These are phyloP conservation scores for Serilophus lunatus DNA, from an alignment of 2,113 vertebrate species.

Conservation along the genomic window DNA sequence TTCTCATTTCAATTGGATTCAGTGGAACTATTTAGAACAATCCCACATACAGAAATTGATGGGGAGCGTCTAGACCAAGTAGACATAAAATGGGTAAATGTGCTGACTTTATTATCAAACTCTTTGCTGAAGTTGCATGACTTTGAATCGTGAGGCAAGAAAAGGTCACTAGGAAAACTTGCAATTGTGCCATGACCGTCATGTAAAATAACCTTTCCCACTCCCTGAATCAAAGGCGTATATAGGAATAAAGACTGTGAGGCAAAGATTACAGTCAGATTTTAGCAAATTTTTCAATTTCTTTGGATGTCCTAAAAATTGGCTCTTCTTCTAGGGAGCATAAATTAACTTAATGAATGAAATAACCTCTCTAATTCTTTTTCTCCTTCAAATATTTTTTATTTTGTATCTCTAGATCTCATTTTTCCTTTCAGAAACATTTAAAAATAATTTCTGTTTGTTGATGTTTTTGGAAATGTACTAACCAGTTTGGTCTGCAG, in stretches of 20 bases:
- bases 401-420: not conserved
- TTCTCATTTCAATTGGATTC: not conserved
- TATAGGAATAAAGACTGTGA: not conserved
- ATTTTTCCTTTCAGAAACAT: not conserved
- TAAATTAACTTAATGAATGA: not conserved
- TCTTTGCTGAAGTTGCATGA: not conserved
- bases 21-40: not conserved
- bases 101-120: not conserved
- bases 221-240: not conserved
- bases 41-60: not conserved
- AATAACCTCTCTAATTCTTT: not conserved
- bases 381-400: not conserved
- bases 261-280: not conserved
- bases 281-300: not conserved
- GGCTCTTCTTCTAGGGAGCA: not conserved
- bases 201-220: not conserved
- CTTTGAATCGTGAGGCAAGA: not conserved
- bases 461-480: not conserved
- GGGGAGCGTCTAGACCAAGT: not conserved
- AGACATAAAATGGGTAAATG: not conserved
- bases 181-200: not conserved
- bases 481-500: not conserved
- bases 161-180: not conserved
- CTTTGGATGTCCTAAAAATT: not conserved
- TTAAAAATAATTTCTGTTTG: not conserved